phyloP scores from a whole-genome alignment of 2,888 invertebrate genomes.

The Synanthedon tipuliformis region DNA sequence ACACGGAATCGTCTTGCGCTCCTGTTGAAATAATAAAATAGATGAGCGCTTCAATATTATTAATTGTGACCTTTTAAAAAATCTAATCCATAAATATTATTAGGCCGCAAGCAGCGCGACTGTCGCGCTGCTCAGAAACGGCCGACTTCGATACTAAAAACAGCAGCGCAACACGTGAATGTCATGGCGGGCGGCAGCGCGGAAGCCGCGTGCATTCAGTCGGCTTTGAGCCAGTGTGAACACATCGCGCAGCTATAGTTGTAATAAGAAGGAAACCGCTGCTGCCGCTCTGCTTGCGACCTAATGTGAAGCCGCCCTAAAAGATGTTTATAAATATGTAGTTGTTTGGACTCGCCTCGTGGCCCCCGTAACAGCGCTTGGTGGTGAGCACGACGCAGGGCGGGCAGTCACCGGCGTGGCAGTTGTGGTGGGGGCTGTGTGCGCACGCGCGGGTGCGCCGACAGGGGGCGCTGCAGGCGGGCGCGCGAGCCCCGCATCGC shows the following conservation, averaged over 20 bases:
- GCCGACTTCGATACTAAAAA: too few species aligned
- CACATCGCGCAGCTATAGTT: too few species aligned
- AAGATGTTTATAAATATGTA: too few species aligned
- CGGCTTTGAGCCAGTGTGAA: too few species aligned
- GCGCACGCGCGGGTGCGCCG: slow-evolving; percentile 80
- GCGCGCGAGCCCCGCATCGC: slow-evolving; percentile 90
- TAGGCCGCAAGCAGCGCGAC: slow-evolving; percentile 22
- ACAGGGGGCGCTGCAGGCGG: slow-evolving; percentile 83
- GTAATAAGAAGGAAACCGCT: too few species aligned
- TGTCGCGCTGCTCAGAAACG: slow-evolving; percentile 69
- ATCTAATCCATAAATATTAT: too few species aligned
- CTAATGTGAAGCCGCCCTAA: background rate
- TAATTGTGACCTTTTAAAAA: too few species aligned
- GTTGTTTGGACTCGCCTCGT: slow-evolving; percentile 58
- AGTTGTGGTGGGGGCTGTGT: slow-evolving; percentile 86
- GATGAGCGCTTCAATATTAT: too few species aligned
- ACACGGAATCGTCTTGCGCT: slow-evolving; percentile 90
- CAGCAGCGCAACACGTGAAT: slow-evolving; percentile 82
- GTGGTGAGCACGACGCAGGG: slow-evolving; percentile 87
- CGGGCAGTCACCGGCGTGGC: slow-evolving; percentile 83
- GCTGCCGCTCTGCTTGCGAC: too few species aligned
- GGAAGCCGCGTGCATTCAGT: slow-evolving; percentile 75
- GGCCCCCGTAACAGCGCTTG: slow-evolving; percentile 82
- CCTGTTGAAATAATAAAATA: slow-evolving; percentile 41
- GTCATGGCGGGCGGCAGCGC: slow-evolving; percentile 70